Conservation (phyloP, 2,113 vertebrate species). For the Apodemus speciosus region DNA sequence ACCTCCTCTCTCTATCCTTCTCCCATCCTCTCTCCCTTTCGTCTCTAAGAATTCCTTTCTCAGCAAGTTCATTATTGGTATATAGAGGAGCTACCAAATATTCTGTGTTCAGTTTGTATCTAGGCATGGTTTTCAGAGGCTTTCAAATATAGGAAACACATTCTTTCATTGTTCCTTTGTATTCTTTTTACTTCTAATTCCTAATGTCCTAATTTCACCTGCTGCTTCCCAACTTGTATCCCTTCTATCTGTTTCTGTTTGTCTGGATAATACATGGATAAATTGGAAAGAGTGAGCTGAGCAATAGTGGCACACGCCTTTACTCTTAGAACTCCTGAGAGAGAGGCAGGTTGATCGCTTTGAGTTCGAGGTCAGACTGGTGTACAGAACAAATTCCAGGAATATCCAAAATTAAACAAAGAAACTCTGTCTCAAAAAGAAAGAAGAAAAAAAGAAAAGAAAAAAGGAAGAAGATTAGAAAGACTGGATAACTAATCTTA, state of each 20-base stretch:
- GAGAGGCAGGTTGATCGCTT: background rate
- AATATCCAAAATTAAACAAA: background rate
- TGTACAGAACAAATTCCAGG: background rate
- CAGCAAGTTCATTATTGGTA: background rate
- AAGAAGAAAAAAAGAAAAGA: no score
- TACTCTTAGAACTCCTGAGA: background rate
- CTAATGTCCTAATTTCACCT: background rate
- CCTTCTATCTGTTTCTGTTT: background rate
- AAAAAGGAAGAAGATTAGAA: background rate
- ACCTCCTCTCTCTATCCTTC: no score
- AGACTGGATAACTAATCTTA: background rate
- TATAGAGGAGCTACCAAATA: background rate
- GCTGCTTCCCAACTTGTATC: background rate
- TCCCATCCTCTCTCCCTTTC: no score
- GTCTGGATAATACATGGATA: background rate
- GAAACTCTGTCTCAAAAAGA: background rate
- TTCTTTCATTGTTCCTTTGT: background rate
- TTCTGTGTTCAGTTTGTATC: background rate
- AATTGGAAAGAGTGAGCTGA: background rate
- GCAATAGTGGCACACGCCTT: background rate
- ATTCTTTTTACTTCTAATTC: background rate
- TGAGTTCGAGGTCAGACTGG: background rate
- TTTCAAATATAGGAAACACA: background rate
- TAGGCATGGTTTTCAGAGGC: no score
- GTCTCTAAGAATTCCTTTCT: background rate